Conservation (phyloP, 2,113 vertebrate genomes). For the Hydropotes inermis region DNA sequence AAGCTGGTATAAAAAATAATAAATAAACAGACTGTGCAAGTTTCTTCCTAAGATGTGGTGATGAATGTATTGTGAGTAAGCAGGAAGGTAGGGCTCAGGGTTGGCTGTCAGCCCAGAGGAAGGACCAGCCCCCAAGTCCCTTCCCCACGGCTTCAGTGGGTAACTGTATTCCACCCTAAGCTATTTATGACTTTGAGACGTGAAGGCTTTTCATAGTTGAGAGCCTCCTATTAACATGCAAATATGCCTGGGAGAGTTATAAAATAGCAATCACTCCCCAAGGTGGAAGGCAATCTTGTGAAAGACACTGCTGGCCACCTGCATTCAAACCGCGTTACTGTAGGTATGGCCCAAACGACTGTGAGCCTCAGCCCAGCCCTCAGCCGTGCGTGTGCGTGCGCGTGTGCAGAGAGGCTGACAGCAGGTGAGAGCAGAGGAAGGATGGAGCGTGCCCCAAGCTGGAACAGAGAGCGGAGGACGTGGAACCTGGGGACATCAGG, state of each 20-base stretch:
- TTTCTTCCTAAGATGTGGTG: not conserved
- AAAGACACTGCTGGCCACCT: not conserved
- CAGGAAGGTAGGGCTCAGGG: not conserved
- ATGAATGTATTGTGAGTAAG: not conserved
- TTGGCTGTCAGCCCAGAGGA: not conserved
- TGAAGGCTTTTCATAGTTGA: not conserved
- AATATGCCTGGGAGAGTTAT: not conserved
- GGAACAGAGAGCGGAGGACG: no score
- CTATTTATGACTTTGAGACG: not conserved
- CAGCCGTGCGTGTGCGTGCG: accelerated
- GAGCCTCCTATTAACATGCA: not conserved
- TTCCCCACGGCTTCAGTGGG: not conserved
- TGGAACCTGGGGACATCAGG: not conserved
- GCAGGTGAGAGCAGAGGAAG: not conserved
- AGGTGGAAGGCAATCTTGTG: not conserved
- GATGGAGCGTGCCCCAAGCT: not conserved
- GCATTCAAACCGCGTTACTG: not conserved
- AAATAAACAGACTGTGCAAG: not conserved
- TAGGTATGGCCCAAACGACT: not conserved
- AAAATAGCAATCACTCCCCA: not conserved
- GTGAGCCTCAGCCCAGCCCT: not conserved
- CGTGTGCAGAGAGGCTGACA: not conserved
- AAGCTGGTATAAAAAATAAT: not conserved
- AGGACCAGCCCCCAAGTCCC: not conserved
- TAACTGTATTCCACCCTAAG: not conserved